Evolutionary conservation across 2,113 vertebrate genomes (phyloP), one percentile per base, ranked within the genome.

Genomic region (Oncorhynchus masou): DNA sequence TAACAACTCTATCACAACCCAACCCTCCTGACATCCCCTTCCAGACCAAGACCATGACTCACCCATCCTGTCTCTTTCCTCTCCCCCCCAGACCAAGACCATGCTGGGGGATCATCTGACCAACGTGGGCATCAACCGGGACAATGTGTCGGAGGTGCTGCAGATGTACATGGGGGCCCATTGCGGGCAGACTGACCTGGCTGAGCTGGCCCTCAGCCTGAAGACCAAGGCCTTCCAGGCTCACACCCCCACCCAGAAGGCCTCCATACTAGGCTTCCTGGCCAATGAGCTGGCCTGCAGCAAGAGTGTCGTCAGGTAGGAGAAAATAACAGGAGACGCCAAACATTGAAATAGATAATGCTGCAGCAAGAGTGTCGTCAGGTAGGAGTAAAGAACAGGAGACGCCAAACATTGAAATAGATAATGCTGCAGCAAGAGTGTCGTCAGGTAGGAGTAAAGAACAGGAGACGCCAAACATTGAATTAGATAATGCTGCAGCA

Each of bases 211-310:
- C 66, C 83, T 91, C 85, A 99, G 97, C 86, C 92, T 99, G 83
- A 97, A 95, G 90, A 99, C 97, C 74, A 99, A 97, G 92, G 95
- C 97, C 83, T 99, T 99, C 88, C 98, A 99, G 90, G 97, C 98
- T 7, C 98, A 99, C 86, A 95, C 95, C 0, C 98, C 98, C 22
- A 81, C 92, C 45, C 97, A 99, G 87, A 99, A 99, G 89, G 95
- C 97, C 48, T 96, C 96, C 0, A 85, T 97, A 11, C 92, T 99
- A 76, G 96, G 96, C 79, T 98, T 99, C 87, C 93, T 99, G 70
- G 94, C 96, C 51, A 98, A 99, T 70, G 98, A 99, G 73, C 89
- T 99, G 87, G 96, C 97, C 13, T 99, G 98, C 88, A 99, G 98
- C 90, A 98, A 94, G 92, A 92, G 95, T 51, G 96, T 99, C 64